Base-by-base conservation (phyloP, 2,797 vertebrate species). In the Melopsittacus undulatus region DNA sequence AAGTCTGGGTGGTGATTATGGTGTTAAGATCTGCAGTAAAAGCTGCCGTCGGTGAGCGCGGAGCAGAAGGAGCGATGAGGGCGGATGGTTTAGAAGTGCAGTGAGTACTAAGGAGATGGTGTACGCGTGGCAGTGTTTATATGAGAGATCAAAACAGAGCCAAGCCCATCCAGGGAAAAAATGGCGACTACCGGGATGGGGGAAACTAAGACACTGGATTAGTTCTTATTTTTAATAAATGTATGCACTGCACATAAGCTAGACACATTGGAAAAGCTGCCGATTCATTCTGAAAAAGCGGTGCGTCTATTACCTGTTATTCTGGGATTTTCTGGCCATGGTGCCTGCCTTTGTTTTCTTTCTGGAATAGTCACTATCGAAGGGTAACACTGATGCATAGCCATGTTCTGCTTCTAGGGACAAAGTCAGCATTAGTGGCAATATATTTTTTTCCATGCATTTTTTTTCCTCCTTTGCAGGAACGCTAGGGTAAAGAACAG, bases 331-430 rank as follows among this genome's bases (percentile, higher is more conserved):
- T 98, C 99, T 98, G 98, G 98, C 98, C 95, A 99, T 98, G 97
- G 98, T 95, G 92, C 98, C 98, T 77, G 98, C 97, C 99, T 99
- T 99, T 98, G 98, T 98, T 98, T 99, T 99, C 98, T 99, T 99
- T 98, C 98, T 97, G 98, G 98, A 98, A 97, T 98, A 99, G 98
- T 99, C 99, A 96, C 98, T 98, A 97, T 98, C 98, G 98, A 98
- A 99, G 86, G 99, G 99, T 98, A 99, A 98, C 97, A 99, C 99
- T 91, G 99, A 99, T 80, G 99, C 99, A 97, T 99, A 99, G 96
- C 99, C 99, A 97, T 99, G 99, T 96, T 99, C 99, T 97, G 99
- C 99, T 98, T 99, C 99, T 99, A 97, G 96, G 91, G 95, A 97
- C 96, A 97, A 95, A 98, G 96, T 95, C 95, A 95, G 94, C 91